A percentile compares a stretch with the other conserved stretches of the same genome.
Evolutionary conservation across 2,113 vertebrate genomes (phyloP).

Genomic region (Cryptomyrus ogoouensis): DNA sequence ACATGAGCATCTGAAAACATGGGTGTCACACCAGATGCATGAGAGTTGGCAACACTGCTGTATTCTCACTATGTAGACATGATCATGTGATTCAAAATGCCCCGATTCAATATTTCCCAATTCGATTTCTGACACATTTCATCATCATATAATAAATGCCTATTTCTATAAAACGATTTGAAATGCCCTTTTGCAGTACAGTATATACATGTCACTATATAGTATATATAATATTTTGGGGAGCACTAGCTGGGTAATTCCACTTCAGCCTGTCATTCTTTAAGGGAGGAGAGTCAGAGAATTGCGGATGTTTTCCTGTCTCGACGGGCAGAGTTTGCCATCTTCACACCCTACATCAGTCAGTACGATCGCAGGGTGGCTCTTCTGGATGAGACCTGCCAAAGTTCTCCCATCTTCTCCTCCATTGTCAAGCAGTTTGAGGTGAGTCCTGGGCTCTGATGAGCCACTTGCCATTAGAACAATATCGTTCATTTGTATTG

Average conservation of each 20-base stretch:
- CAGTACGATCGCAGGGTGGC: constrained; percentile 80
- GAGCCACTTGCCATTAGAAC: background rate
- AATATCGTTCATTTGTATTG: background rate
- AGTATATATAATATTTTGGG: background rate
- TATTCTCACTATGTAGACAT: background rate
- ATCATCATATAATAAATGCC: background rate
- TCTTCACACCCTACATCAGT: constrained; percentile 76
- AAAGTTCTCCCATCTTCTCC: constrained; percentile 63
- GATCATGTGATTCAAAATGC: background rate
- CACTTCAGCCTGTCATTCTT: background rate
- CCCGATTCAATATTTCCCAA: background rate
- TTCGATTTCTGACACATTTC: background rate
- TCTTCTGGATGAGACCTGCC: constrained; percentile 74
- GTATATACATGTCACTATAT: background rate
- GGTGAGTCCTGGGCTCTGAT: constrained; percentile 56
- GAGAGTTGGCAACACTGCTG: background rate
- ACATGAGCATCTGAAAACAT: background rate
- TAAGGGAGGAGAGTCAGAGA: constrained; percentile 78
- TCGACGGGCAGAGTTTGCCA: constrained; percentile 68
- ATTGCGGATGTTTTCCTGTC: constrained; percentile 82
- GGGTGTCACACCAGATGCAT: background rate
- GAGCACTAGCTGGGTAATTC: background rate
- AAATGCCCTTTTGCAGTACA: background rate
- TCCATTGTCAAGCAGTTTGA: constrained; percentile 72
- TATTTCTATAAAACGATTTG: background rate